Evolutionary conservation across 2,113 vertebrate species (phyloP).

Genomic region (Eurystomus gularis): DNA sequence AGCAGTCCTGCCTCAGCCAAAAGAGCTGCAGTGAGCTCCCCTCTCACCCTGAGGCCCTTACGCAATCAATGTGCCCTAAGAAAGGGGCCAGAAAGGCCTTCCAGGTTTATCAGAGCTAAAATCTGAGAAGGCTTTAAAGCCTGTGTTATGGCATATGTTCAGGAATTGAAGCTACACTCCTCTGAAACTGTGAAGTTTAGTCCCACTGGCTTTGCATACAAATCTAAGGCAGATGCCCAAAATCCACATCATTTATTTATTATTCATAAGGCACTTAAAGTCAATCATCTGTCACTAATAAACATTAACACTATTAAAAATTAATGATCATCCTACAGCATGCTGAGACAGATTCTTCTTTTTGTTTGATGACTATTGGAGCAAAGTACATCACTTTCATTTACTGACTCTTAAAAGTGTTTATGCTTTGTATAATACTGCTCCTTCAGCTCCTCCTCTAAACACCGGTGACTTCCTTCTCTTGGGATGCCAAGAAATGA

Average conservation of each 20-base stretch:
- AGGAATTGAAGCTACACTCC: not conserved
- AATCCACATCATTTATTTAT: slow-evolving; percentile 67
- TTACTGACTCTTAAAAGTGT: not conserved
- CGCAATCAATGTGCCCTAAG: slow-evolving; percentile 6
- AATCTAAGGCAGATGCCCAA: slow-evolving; percentile 56
- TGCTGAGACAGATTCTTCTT: slow-evolving; percentile 60
- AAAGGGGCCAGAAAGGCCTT: slow-evolving; percentile 18
- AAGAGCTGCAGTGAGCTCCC: slow-evolving; percentile 65
- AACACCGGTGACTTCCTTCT: not conserved
- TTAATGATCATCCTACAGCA: slow-evolving; percentile 62
- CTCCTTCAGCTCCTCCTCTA: not conserved
- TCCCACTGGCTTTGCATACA: slow-evolving; percentile 48
- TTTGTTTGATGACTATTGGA: slow-evolving; percentile 64
- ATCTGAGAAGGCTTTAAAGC: not conserved
- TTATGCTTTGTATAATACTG: not conserved
- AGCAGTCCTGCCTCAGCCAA: slow-evolving; percentile 66
- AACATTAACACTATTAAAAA: slow-evolving; percentile 78
- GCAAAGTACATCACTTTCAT: slow-evolving; percentile 36
- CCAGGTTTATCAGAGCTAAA: slow-evolving; percentile 21
- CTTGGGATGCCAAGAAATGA: slow-evolving; percentile 22
- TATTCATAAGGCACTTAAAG: slow-evolving; percentile 73
- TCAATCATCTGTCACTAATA: slow-evolving; percentile 74
- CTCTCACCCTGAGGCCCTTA: slow-evolving; percentile 34
- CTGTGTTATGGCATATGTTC: not conserved
- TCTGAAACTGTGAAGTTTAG: slow-evolving; percentile 32